Evolutionary conservation across 2,113 vertebrate species (phyloP).

Genomic region (Thamnophis sirtalis): DNA sequence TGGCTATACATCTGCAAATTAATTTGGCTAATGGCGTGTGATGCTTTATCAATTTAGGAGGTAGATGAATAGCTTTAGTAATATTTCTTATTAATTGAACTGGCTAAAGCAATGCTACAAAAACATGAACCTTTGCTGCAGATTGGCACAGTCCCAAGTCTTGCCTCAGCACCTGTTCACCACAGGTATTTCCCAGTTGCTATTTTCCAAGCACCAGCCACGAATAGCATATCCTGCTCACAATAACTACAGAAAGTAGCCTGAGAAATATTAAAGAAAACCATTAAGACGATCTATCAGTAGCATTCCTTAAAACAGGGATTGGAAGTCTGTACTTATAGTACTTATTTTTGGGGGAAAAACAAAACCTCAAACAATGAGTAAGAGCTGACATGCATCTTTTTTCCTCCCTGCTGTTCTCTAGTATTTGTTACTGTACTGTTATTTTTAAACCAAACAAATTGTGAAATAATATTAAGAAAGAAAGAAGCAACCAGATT

Average conservation of each 20-base stretch:
- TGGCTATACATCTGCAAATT: not conserved
- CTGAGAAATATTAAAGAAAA: not conserved
- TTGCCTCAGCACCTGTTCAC: not conserved
- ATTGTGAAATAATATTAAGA: not conserved
- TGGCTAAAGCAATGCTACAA: not conserved
- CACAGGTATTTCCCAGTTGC: not conserved
- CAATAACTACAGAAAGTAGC: not conserved
- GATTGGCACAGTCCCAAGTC: not conserved
- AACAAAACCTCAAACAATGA: not conserved
- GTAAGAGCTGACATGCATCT: not conserved
- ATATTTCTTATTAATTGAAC: not conserved
- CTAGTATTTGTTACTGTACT: not conserved
- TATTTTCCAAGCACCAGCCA: not conserved
- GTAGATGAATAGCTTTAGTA: not conserved
- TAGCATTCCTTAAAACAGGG: not conserved
- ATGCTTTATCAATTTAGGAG: not conserved
- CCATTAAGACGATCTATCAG: not conserved
- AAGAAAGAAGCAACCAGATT: not conserved
- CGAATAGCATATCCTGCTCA: not conserved
- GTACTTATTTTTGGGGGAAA: not conserved
- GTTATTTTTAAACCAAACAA: not conserved
- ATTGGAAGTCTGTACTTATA: not conserved
- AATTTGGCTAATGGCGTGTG: slow-evolving; percentile 17
- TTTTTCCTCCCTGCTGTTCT: not conserved
- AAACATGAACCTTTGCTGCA: not conserved